Evolutionary conservation across 2,113 vertebrate genomes (phyloP).

Genomic region (Paracanthobrama guichenoti): DNA sequence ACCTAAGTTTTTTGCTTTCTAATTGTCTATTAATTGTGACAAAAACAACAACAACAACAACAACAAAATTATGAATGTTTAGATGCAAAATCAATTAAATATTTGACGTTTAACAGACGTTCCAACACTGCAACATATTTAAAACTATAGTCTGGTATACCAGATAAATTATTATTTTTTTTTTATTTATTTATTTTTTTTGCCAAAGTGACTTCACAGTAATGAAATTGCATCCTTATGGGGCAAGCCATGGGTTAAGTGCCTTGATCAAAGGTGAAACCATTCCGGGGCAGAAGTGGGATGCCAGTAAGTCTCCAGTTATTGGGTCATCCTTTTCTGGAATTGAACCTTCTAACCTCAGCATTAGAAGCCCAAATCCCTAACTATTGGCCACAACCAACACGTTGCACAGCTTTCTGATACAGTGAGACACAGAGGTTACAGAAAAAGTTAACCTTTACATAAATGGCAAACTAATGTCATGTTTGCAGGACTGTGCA

Average conservation of each 20-base stretch:
- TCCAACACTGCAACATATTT: not conserved
- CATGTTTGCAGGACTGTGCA: not conserved
- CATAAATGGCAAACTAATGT: not conserved
- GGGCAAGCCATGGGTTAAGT: not conserved
- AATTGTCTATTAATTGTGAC: not conserved
- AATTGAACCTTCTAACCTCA: constrained; percentile 23
- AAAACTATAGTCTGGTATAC: not conserved
- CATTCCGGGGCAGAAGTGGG: constrained; percentile 1
- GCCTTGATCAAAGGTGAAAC: constrained; percentile 22
- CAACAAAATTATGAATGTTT: not conserved
- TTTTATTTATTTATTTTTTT: too few species aligned
- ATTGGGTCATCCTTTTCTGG: constrained; percentile 22
- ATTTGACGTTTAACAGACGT: not conserved
- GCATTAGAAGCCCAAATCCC: not conserved
- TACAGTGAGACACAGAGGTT: not conserved
- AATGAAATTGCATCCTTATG: constrained; percentile 8
- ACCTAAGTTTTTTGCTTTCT: not conserved
- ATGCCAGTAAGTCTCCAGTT: constrained; percentile 21
- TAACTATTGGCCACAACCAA: not conserved
- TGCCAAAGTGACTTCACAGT: not conserved
- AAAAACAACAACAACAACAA: not conserved
- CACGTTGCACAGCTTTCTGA: not conserved
- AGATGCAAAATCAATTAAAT: not conserved
- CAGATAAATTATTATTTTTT: not conserved
- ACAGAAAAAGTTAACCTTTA: not conserved